Conservation (phyloP, 2,797 vertebrate species). For the Dipus sagitta region DNA sequence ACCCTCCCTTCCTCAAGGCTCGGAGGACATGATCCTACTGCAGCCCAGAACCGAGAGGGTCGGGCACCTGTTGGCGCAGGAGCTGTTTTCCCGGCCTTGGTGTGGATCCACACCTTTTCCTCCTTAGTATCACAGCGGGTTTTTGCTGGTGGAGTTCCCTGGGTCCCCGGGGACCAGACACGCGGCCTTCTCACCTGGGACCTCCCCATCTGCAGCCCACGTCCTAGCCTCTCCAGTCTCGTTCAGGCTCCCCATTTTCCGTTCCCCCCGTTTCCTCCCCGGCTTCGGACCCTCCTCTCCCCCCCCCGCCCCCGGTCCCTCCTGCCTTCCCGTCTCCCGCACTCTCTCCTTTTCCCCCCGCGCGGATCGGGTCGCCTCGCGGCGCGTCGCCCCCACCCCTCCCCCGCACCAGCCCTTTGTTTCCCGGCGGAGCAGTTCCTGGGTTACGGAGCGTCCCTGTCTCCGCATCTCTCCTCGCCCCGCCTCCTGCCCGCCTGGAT, state of each 20-base stretch:
- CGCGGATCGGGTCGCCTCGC: not conserved
- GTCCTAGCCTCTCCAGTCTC: no score
- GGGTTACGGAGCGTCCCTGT: constrained; percentile 71
- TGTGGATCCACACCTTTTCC: not conserved
- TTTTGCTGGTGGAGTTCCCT: not conserved
- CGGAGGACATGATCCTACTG: not conserved
- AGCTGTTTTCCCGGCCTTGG: not conserved
- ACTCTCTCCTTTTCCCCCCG: not conserved
- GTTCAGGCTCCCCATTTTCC: not conserved
- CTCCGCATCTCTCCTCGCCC: constrained; percentile 74
- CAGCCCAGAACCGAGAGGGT: not conserved
- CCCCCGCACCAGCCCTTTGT: constrained; percentile 79
- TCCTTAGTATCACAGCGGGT: not conserved
- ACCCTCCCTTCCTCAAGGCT: not conserved
- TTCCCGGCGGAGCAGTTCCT: constrained; percentile 82
- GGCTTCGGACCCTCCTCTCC: not conserved
- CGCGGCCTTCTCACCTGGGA: no score
- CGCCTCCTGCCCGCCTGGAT: constrained; percentile 70
- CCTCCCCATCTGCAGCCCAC: not conserved
- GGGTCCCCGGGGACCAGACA: not conserved
- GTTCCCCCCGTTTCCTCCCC: constrained; percentile 22
- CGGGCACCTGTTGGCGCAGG: constrained; percentile 14
- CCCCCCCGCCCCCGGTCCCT: not conserved
- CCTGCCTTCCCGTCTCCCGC: not conserved
- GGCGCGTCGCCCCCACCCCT: constrained; percentile 13